Conservation (phyloP, 2,888 invertebrate species). For the Platycheirus albimanus region DNA sequence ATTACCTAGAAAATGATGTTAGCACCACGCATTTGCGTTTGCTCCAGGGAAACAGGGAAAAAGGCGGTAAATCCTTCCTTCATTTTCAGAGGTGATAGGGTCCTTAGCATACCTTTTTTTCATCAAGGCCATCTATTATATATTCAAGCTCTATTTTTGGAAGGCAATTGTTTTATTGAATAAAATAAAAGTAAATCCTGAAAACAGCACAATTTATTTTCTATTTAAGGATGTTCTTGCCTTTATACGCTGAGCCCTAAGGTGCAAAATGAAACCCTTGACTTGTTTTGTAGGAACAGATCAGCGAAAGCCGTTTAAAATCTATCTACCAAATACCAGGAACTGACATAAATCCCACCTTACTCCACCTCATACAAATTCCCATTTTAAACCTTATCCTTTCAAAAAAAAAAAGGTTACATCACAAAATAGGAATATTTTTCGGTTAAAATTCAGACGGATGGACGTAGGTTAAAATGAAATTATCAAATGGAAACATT, state of each 20-base stretch:
- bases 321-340: too few relatives aligned
- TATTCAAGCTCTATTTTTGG: too few relatives aligned
- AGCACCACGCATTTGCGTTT: conserved; percentile 41
- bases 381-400: background rate
- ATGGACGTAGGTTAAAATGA: conserved; percentile 1
- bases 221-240: too few relatives aligned
- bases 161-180: too few relatives aligned
- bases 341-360: background rate
- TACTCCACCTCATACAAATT: conserved; percentile 11
- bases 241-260: too few relatives aligned
- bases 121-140: background rate
- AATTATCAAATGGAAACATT: background rate
- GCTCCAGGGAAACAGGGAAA: conserved; percentile 6
- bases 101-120: background rate
- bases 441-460: conserved; percentile 5
- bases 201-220: too few relatives aligned
- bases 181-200: too few relatives aligned
- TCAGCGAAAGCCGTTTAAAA: too few relatives aligned
- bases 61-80: conserved; percentile 10
- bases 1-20: conserved; percentile 40
- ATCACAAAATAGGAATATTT: conserved; percentile 17
- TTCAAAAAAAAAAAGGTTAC: conserved; percentile 11
- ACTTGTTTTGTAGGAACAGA: too few relatives aligned
- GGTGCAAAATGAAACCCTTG: too few relatives aligned
- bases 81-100: background rate